These are phyloP conservation scores for Pycnomerus fuliginosus DNA, from an alignment of 2,888 invertebrate genomes.

Conservation along the genomic window DNA sequence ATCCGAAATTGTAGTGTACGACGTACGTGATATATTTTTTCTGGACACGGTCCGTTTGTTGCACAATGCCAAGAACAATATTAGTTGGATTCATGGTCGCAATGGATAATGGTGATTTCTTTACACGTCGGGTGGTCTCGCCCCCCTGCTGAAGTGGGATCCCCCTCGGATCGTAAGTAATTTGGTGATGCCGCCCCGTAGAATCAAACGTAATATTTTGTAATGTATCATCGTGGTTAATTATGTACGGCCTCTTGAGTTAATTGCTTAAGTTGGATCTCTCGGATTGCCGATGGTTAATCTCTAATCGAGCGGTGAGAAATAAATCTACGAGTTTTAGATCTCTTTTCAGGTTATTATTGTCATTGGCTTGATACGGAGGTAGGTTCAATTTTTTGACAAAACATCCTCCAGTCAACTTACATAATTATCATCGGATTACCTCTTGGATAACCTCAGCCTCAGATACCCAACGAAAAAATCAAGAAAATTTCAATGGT, in stretches of 20 bases:
- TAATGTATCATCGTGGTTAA: conserved; percentile 19
- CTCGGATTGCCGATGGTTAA: no score
- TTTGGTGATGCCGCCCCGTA: conserved; percentile 6
- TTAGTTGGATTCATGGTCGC: conserved; percentile 18
- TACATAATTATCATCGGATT: no score
- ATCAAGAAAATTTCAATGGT: no score
- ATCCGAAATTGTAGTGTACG: conserved; percentile 17
- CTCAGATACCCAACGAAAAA: no score
- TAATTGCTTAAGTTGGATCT: conserved; percentile 13
- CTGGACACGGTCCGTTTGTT: conserved; percentile 12
- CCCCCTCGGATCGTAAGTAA: conserved; percentile 6
- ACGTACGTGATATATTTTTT: conserved; percentile 15
- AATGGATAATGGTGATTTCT: conserved; percentile 15
- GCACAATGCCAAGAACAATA: conserved; percentile 5
- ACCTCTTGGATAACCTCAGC: no score
- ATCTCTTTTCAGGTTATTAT: no score
- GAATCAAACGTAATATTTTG: conserved; percentile 10
- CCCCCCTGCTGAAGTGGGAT: conserved; percentile 10
- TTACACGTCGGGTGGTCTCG: conserved; percentile 23
- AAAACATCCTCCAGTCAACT: no score
- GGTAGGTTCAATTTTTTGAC: no score
- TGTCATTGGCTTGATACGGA: no score
- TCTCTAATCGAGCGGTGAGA: no score
- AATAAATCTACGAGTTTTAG: no score
- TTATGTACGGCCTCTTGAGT: conserved; percentile 18